Conservation (phyloP, 2,888 invertebrate species). For the Ligdia adustata region DNA sequence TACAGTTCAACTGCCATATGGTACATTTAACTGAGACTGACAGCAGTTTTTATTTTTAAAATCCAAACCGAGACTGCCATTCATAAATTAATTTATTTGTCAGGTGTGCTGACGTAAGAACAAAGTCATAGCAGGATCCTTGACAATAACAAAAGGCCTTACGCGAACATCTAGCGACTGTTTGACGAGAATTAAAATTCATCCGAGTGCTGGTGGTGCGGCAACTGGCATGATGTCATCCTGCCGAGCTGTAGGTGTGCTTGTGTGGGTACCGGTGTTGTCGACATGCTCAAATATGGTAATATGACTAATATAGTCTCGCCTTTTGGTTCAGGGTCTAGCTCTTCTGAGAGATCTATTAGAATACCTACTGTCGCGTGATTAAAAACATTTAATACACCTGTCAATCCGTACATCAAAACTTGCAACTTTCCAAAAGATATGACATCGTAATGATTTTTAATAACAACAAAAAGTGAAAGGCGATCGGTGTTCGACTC, state of each 20-base stretch:
- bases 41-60: conserved; percentile 25
- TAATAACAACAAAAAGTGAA: conserved; percentile 77
- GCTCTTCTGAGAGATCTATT: conserved; percentile 48
- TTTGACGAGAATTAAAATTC: conserved; percentile 69
- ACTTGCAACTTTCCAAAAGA: conserved; percentile 54
- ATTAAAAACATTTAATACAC: conserved; percentile 6
- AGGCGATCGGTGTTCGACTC: conserved; percentile 57
- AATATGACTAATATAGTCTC: conserved; percentile 70
- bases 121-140: conserved; percentile 45
- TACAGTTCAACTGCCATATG: conserved; percentile 54
- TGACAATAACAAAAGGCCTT: conserved; percentile 51
- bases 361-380: conserved; percentile 30
- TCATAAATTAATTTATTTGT: conserved; percentile 25
- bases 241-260: conserved; percentile 53
- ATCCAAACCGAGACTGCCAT: conserved; percentile 20
- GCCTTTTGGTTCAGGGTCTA: conserved; percentile 64
- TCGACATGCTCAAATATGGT: conserved; percentile 67
- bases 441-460: conserved; percentile 67
- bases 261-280: conserved; percentile 55
- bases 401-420: conserved; percentile 39
- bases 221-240: conserved; percentile 72
- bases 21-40: conserved; percentile 31
- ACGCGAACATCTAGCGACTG: conserved; percentile 50
- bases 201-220: conserved; percentile 42
- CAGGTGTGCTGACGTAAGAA: conserved; percentile 47